phyloP scores from a whole-genome alignment of 1,140 invertebrate genomes.

The Eupeodes corollae region DNA sequence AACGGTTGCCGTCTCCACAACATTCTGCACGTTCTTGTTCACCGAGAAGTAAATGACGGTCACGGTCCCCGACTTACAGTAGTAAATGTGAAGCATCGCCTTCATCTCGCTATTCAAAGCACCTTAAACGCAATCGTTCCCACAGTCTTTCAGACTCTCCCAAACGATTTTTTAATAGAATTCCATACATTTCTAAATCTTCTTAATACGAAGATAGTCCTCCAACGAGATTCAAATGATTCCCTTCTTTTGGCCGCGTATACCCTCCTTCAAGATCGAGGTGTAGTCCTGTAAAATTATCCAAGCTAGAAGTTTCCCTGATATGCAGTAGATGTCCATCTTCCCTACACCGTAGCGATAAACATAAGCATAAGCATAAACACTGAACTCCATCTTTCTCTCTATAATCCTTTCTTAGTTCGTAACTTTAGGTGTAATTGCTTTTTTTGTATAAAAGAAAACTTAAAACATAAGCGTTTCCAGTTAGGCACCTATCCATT shows the following conservation, averaged over 20 bases:
- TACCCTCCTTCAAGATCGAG: background rate
- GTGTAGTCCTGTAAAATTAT: background rate
- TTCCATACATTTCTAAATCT: constrained; percentile 9
- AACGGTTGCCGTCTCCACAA: constrained; percentile 6
- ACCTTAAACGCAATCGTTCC: constrained; percentile 24
- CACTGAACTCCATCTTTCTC: constrained; percentile 10
- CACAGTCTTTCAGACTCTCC: constrained; percentile 25
- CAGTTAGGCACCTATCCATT: no score
- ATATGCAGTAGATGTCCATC: constrained; percentile 10
- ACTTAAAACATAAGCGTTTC: no score
- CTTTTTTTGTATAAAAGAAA: no score
- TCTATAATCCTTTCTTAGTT: no score
- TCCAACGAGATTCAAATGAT: constrained; percentile 7
- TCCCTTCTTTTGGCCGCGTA: constrained; percentile 8
- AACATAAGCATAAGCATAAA: constrained; percentile 27
- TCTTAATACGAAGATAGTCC: constrained; percentile 17
- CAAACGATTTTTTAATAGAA: constrained; percentile 19
- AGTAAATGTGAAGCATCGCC: constrained; percentile 1
- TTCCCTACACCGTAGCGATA: constrained; percentile 17
- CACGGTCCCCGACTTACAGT: constrained; percentile 24
- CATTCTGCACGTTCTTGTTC: constrained; percentile 13
- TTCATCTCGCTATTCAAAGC: constrained; percentile 14
- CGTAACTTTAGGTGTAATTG: no score
- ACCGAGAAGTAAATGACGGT: constrained; percentile 18
- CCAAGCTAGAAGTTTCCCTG: constrained; percentile 7